Evolutionary conservation across 2,797 vertebrate species (phyloP), one percentile per base, ranked within the genome.

Genomic region (Chiroxiphia lanceolata): DNA sequence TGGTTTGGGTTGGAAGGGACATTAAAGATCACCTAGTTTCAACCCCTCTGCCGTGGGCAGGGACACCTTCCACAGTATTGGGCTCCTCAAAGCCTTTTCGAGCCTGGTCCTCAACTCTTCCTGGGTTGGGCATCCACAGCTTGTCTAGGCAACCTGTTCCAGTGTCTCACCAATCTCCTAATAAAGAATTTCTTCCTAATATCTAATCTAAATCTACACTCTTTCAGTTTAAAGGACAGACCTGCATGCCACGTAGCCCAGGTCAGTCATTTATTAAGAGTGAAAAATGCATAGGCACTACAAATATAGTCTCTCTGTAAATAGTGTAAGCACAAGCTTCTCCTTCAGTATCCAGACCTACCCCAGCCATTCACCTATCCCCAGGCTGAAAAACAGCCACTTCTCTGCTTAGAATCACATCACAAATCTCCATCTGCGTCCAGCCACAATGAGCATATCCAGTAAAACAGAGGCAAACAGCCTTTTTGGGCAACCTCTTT

Each of bases 361-460:
- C 11, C 4, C 3, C 14, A 44, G 11, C 6, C 3, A 15, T 50
- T 44, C 1, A 3, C 10, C 17, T 18, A 6, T 71, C 9, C 6
- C 6, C 44, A 79, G 34, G 33, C 26, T 76, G 34, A 57, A 88
- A 92, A 80, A 1, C 20, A 81, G 8, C 13, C 14, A 19, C 3
- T 33, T 83, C 40, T 74, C 50, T 59, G 10, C 29, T 38, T 83
- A 38, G 42, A 77, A 74, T 17, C 6, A 70, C 11, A 21, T 54
- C 15, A 0, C 12, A 40, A 77, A 21, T 33, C n/a, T 65, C 29
- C 13, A 3, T 42, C 48, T 78, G 16, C 3, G 21, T n/a, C 40
- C 18, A 36, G 19, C 4, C 17, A 57, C 4, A 5, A 54, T 27
- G 27, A 78, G 1, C 14, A 48, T 20, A 44, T 8, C 15, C 57